Conservation (phyloP, 1,140 invertebrate genomes). For the Plutomurus gul region DNA sequence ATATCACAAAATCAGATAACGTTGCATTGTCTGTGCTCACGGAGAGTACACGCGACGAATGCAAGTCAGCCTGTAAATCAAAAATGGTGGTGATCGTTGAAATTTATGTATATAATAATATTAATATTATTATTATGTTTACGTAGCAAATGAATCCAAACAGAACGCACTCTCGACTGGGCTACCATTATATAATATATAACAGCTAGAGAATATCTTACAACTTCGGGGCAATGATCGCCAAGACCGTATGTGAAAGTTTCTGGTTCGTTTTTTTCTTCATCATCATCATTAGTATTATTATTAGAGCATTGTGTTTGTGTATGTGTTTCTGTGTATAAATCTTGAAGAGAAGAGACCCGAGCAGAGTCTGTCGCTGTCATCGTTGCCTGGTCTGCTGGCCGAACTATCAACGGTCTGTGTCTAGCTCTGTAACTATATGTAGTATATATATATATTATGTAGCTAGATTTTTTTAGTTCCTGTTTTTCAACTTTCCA, state of each 20-base stretch:
- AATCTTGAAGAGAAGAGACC: too few relatives aligned
- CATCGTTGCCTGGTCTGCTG: too few relatives aligned
- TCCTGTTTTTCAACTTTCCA: too few relatives aligned
- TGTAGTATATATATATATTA: too few relatives aligned
- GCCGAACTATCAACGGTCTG: too few relatives aligned
- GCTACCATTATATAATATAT: not conserved
- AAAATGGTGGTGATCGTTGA: conserved; percentile 24
- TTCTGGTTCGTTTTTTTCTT: not conserved
- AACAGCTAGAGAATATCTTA: not conserved
- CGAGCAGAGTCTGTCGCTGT: too few relatives aligned
- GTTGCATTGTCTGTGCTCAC: conserved; percentile 35
- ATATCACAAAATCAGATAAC: conserved; percentile 50
- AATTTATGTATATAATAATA: conserved; percentile 30
- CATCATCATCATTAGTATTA: too few relatives aligned
- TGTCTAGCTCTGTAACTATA: too few relatives aligned
- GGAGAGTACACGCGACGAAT: conserved; percentile 16
- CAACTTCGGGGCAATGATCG: not conserved
- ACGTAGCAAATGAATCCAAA: conserved; percentile 26
- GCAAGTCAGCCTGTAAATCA: conserved; percentile 30
- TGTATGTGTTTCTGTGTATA: not conserved
- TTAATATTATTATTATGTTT: too few relatives aligned
- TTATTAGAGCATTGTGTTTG: not conserved
- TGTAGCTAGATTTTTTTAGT: too few relatives aligned
- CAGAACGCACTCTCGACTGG: not conserved
- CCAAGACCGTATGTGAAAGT: not conserved